Conservation (phyloP, 2,888 invertebrate species). For the Tinea pellionella region DNA sequence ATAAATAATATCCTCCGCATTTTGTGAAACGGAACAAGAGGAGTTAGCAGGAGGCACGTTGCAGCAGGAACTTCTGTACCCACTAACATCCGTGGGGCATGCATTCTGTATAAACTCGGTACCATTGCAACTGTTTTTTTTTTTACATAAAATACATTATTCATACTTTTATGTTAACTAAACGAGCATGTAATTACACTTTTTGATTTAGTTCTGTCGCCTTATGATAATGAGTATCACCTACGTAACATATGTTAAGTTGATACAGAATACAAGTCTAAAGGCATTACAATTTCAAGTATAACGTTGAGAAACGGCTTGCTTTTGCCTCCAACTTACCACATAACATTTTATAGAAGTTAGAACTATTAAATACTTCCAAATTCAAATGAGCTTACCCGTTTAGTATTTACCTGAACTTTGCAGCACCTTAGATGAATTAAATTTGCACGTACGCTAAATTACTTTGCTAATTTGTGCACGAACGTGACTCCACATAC, state of each 20-base stretch:
- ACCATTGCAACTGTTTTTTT: background rate
- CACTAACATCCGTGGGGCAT: conserved; percentile 5
- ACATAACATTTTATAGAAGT: conserved; percentile 8
- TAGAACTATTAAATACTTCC: background rate
- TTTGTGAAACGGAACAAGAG: conserved; percentile 11
- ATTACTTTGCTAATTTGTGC: background rate
- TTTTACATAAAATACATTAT: too few relatives aligned
- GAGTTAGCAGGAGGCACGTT: conserved; percentile 9
- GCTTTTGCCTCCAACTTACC: conserved; percentile 7
- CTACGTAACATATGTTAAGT: too few relatives aligned
- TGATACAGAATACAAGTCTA: background rate
- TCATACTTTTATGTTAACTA: too few relatives aligned
- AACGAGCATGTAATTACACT: too few relatives aligned
- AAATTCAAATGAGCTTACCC: conserved; percentile 8
- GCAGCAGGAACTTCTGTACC: conserved; percentile 8
- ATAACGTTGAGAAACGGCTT: conserved; percentile 8
- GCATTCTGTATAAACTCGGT: background rate
- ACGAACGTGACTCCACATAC: background rate
- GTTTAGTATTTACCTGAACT: background rate
- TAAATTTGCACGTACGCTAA: background rate
- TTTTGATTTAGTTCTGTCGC: too few relatives aligned
- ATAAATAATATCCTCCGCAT: conserved; percentile 10
- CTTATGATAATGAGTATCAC: too few relatives aligned
- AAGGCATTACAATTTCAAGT: conserved; percentile 5
- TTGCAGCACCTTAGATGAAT: background rate